Percentiles rank a stretch among this genome's conserved stretches.
phyloP scores from a whole-genome alignment of 2,888 invertebrate genomes.

The Coleophora flavipennella region DNA sequence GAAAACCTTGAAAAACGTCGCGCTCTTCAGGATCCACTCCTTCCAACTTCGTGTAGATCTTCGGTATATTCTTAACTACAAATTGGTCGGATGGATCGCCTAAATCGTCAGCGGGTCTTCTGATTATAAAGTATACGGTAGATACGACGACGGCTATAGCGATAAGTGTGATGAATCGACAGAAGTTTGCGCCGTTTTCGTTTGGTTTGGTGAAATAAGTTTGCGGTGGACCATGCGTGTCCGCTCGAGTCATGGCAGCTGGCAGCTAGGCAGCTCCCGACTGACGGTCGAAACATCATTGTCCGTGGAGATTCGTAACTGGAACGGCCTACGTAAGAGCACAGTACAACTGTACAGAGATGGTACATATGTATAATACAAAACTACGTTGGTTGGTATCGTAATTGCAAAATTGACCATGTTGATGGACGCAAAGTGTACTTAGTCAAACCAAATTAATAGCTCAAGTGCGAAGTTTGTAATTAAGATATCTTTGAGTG shows the following conservation, averaged over 20 bases:
- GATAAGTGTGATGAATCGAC: constrained; percentile 34
- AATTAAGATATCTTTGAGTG: too few species aligned
- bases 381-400: constrained; percentile 1
- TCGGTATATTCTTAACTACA: constrained; percentile 46
- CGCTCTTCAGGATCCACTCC: constrained; percentile 67
- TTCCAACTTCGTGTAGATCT: constrained; percentile 47
- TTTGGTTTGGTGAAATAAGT: constrained; percentile 36
- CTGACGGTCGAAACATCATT: constrained; percentile 32
- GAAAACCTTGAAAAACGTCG: constrained; percentile 73
- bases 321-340: constrained; percentile 25
- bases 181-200: constrained; percentile 39
- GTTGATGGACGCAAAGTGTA: constrained; percentile 9
- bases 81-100: constrained; percentile 52
- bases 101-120: constrained; percentile 32
- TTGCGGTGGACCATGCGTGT: constrained; percentile 39
- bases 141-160: constrained; percentile 26
- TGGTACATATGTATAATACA: too few species aligned
- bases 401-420: constrained; percentile 49
- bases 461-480: neutral
- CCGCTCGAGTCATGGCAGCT: constrained; percentile 57
- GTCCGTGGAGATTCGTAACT: constrained; percentile 38
- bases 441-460: neutral
- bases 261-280: constrained; percentile 40
- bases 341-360: neutral
- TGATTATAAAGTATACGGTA: constrained; percentile 35